Base-by-base conservation (phyloP, 2,797 vertebrate genomes). In the Notamacropus eugenii region DNA sequence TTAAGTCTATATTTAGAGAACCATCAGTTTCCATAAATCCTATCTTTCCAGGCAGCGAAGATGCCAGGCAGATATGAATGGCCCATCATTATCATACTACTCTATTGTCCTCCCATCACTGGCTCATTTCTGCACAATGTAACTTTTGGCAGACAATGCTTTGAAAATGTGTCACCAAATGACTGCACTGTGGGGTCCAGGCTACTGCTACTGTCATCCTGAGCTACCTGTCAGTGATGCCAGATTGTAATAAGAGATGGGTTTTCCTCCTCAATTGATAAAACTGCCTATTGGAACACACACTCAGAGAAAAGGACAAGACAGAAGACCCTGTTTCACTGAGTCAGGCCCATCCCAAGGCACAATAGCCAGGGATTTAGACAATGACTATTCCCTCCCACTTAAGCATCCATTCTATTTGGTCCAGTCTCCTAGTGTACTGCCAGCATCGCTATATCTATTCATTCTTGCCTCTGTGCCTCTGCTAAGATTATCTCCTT, bases 21-120 rank as follows among this genome's bases (percentile, higher is more conserved):
- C 56, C 62, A 55, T 50, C 82, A 90, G 50, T 40, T 91, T 92
- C 96, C 40, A 46, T 87, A 95, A 95, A 67, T 11, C 13, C 52
- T 56, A 19, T 11, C 22, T 52, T 28, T 55, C 62, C 29, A 28
- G 90, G 87, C 27, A 74, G 56, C 22, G 55, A 92, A 59, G 28
- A 90, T 27, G 46, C 8, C 74, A 52, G 91, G 12, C n/a, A 0
- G 1, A n/a, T 55, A 62, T 24, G n/a, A 27, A 93, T 54, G 34
- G 28, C 29, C 22, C 90, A 5, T 22, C 56, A 62, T 11, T 0
- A 57, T 40, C 5, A 34, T 29, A 6, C 1, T 29, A 3, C 58
- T 14, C 55, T 0, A 0, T 54, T 90, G 54, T 55, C 90, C 55
- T 55, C 62, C 54, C n/a, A n/a, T 0, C 54, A 40, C 31, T 16